These are phyloP conservation scores for Alcedo atthis DNA, from an alignment of 2,797 vertebrate genomes.

Conservation along the genomic window DNA sequence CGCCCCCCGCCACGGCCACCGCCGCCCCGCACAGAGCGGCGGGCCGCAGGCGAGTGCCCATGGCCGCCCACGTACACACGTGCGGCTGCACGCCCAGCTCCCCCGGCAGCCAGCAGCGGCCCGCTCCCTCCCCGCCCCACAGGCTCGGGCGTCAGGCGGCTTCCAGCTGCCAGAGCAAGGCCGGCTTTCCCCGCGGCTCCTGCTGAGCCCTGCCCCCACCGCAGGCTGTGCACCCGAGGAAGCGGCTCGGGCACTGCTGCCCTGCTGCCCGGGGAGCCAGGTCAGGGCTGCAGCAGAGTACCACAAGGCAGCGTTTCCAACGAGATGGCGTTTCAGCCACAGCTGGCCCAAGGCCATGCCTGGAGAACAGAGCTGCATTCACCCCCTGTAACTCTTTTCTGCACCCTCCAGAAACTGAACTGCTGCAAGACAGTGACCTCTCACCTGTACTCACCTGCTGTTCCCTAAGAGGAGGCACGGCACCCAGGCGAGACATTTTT, in stretches of 20 bases:
- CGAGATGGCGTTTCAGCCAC: not conserved
- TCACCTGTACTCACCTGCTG: not conserved
- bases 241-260: too few species aligned
- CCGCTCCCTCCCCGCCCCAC: not conserved
- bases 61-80: not conserved
- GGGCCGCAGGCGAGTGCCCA: not conserved
- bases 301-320: not conserved
- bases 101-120: not conserved
- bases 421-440: accelerated
- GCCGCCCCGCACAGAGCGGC: not conserved
- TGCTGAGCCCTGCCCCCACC: not conserved
- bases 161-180: not conserved
- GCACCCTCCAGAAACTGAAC: not conserved
- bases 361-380: not conserved
- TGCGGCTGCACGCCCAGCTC: not conserved
- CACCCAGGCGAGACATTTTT: too few species aligned
- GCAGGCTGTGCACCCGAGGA: not conserved
- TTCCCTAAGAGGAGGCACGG: not conserved
- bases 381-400: not conserved
- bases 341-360: not conserved
- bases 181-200: not conserved
- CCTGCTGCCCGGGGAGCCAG: not conserved
- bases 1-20: not conserved
- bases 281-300: not conserved
- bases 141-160: accelerated